Evolutionary conservation across 1,140 invertebrate species (phyloP), one percentile per base, ranked within the genome.

Genomic region (Brachionus paranguensis): DNA sequence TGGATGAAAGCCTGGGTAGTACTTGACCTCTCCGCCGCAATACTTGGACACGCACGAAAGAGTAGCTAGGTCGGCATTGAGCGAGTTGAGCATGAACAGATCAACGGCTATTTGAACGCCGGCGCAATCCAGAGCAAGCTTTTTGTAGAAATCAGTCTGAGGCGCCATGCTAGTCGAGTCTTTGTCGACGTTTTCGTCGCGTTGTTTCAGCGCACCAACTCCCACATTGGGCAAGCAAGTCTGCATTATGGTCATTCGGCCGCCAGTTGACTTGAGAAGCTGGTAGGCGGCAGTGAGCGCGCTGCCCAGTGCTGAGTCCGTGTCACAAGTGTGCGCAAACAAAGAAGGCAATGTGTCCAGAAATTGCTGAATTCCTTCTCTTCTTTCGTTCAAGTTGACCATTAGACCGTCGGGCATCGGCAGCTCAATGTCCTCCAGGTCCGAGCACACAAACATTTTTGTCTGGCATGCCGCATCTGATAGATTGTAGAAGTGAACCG

Each of bases 131-230:
- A 99, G 89, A 7, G 97, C 96, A 47, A 98, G 90, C 84, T 96
- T 93, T 90, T 99, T 99, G 89, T 99, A 99, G 90, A 98, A 99
- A 90, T 99, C 98, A 12, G 95, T 98, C 0, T 94, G 94, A 20
- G 97, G 97, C 89, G 95, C 96, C 78, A 99, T 90, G 88, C 95
- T 87, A 20, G 86, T 81, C 10, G 89, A 85, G 85, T 89, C 89
- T 88, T 90, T 85, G 45, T 53, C 45, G n/a, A 50, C 29, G 64
- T 45, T 43, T 12, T 65, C 83, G 86, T 94, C 86, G 94, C 5
- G 92, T 92, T 7, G 94, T 84, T 94, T 93, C 83, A 99, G 89
- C 10, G 93, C 92, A 17, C 96, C 96, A 3, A 95, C 94, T 7
- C 97, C 97, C 84, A 94, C 87, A 87, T 94, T 97, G 12, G 97